Evolutionary conservation across 2,888 invertebrate genomes (phyloP).

Genomic region (Falcaria lacertinaria): DNA sequence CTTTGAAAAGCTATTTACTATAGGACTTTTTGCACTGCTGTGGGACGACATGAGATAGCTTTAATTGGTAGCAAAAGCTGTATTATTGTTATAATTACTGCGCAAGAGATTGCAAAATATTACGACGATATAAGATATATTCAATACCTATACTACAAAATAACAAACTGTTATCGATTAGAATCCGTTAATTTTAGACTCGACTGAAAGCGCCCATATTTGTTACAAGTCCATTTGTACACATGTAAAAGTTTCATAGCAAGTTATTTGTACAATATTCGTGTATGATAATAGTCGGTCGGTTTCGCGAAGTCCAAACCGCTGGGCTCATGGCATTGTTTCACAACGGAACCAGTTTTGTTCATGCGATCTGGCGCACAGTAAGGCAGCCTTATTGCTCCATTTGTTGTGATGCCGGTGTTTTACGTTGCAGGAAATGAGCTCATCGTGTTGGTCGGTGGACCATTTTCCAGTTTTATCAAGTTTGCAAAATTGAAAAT

Average conservation of each 20-base stretch:
- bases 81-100: too few species aligned
- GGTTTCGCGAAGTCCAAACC: constrained; percentile 32
- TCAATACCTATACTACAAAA: too few species aligned
- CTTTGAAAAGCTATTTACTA: too few species aligned
- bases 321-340: constrained; percentile 44
- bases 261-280: constrained; percentile 1
- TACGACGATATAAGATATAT: too few species aligned
- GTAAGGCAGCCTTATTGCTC: constrained; percentile 49
- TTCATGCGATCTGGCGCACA: constrained; percentile 48
- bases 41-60: too few species aligned
- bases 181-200: not conserved
- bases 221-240: not conserved
- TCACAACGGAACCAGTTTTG: constrained; percentile 54
- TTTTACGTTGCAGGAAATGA: constrained; percentile 57
- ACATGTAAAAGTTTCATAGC: not conserved
- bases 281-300: constrained; percentile 7
- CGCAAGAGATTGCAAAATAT: too few species aligned
- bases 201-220: not conserved
- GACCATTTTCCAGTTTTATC: constrained; percentile 43
- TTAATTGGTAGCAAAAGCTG: too few species aligned
- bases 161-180: too few species aligned
- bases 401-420: constrained; percentile 55
- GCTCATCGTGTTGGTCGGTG: constrained; percentile 38
- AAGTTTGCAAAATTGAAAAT: constrained; percentile 34
- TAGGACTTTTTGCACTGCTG: too few species aligned